Evolutionary conservation across 2,888 invertebrate species (phyloP).

Genomic region (Ormyrus labotus): DNA sequence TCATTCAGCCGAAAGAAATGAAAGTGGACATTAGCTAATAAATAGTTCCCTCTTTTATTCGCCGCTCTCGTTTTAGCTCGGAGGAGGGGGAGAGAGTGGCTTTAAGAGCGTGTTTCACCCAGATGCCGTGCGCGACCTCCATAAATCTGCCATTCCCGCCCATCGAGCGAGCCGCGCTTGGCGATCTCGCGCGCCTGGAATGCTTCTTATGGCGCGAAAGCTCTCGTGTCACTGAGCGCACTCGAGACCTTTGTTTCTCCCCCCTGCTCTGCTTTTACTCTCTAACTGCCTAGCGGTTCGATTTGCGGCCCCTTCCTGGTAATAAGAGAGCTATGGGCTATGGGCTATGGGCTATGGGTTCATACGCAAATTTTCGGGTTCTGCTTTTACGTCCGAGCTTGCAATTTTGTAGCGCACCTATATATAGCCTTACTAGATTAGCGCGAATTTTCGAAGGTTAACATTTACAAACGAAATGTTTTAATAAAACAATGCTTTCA

Average conservation of each 20-base stretch:
- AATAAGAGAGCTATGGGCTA: slow-evolving; percentile 5
- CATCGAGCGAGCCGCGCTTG: slow-evolving; percentile 58
- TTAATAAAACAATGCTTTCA: too few relatives aligned
- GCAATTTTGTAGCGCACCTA: background rate
- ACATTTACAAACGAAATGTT: too few relatives aligned
- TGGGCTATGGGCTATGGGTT: background rate
- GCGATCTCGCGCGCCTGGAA: slow-evolving; percentile 67
- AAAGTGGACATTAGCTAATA: slow-evolving; percentile 44
- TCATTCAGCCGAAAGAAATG: background rate
- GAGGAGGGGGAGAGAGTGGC: slow-evolving; percentile 57
- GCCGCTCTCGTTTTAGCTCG: background rate
- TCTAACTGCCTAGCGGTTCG: slow-evolving; percentile 20
- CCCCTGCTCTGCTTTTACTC: background rate
- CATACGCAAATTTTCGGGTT: slow-evolving; percentile 35
- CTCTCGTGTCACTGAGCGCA: slow-evolving; percentile 61
- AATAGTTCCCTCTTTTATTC: slow-evolving; percentile 34
- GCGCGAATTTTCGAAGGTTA: too few relatives aligned
- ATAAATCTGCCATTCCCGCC: slow-evolving; percentile 72
- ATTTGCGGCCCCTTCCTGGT: slow-evolving; percentile 25
- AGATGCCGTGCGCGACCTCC: slow-evolving; percentile 69
- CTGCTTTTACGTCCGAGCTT: slow-evolving; percentile 22
- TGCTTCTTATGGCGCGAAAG: slow-evolving; percentile 67
- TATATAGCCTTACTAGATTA: background rate
- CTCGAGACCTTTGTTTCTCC: slow-evolving; percentile 26
- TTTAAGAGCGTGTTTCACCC: slow-evolving; percentile 66